Conservation (phyloP, 2,113 vertebrate genomes). For the Puma concolor region DNA sequence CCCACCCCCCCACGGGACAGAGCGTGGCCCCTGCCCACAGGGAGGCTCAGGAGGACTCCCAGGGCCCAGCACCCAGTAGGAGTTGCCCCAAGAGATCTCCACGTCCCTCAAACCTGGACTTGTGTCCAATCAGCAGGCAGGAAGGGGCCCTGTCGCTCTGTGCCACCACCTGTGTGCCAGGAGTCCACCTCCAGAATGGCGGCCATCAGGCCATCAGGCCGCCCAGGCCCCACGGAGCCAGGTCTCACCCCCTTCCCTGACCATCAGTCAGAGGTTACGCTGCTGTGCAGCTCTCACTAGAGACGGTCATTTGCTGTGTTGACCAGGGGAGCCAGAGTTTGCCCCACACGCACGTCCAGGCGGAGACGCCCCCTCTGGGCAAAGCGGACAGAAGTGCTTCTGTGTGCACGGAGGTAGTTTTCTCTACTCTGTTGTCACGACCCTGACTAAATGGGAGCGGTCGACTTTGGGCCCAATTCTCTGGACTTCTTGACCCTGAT, state of each 20-base stretch:
- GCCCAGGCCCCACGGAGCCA: neutral
- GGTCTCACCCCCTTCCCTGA: neutral
- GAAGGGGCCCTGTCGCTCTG: neutral
- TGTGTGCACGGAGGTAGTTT: fast-evolving
- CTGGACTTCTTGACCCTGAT: neutral
- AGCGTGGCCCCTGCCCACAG: neutral
- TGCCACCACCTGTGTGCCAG: fast-evolving
- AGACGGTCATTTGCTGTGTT: neutral
- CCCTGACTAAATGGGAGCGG: neutral
- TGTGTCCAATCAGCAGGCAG: neutral
- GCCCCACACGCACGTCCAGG: fast-evolving
- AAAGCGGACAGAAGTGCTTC: neutral
- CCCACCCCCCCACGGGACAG: neutral
- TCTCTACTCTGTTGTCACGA: neutral
- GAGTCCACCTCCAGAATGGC: neutral
- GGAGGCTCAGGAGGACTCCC: neutral
- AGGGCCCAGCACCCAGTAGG: neutral
- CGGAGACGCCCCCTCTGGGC: neutral
- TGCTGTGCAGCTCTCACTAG: neutral
- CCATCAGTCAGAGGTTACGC: neutral
- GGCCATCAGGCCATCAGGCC: neutral
- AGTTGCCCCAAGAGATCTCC: neutral
- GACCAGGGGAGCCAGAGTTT: neutral
- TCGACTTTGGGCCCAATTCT: neutral
- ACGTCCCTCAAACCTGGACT: neutral